Evolutionary conservation across 2,797 vertebrate species (phyloP).

Genomic region (Enteromius viviparus): DNA sequence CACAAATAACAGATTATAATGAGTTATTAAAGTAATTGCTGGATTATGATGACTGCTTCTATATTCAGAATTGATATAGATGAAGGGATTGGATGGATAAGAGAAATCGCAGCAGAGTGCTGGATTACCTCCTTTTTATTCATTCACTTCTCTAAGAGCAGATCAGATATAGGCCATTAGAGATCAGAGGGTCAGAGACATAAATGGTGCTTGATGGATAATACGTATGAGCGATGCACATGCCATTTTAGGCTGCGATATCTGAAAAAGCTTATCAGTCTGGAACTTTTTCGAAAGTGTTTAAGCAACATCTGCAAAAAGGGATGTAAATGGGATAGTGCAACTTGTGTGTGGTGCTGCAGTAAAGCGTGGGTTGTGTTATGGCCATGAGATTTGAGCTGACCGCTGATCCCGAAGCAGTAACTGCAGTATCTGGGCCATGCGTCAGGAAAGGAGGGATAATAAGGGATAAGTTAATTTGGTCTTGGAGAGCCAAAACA

Average conservation of each 20-base stretch:
- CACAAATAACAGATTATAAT: slow-evolving; percentile 42
- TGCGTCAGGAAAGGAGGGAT: slow-evolving; percentile 22
- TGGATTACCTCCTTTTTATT: slow-evolving; percentile 65
- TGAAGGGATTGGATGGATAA: slow-evolving; percentile 36
- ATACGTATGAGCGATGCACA: slow-evolving; percentile 10
- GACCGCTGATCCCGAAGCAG: background rate
- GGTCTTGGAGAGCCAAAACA: slow-evolving; percentile 38
- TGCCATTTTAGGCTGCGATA: background rate
- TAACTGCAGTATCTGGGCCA: slow-evolving; percentile 33
- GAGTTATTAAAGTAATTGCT: slow-evolving; percentile 70
- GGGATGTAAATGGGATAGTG: background rate
- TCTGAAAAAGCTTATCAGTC: background rate
- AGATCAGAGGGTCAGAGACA: slow-evolving; percentile 27
- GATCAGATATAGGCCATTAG: slow-evolving; percentile 45
- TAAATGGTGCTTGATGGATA: slow-evolving; percentile 21
- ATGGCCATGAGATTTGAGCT: background rate
- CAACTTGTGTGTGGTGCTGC: slow-evolving; percentile 8
- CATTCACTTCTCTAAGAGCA: slow-evolving; percentile 29
- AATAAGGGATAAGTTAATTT: slow-evolving; percentile 35
- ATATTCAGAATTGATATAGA: slow-evolving; percentile 59
- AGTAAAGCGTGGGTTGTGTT: background rate
- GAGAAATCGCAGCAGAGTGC: slow-evolving; percentile 76
- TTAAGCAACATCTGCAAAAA: background rate
- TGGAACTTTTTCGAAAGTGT: slow-evolving; percentile 2
- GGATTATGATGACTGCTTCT: slow-evolving; percentile 66